Percentiles rank a stretch among this genome's conserved stretches.
phyloP scores from a whole-genome alignment of 2,113 vertebrate species.

The Macheiramphus alcinus region DNA sequence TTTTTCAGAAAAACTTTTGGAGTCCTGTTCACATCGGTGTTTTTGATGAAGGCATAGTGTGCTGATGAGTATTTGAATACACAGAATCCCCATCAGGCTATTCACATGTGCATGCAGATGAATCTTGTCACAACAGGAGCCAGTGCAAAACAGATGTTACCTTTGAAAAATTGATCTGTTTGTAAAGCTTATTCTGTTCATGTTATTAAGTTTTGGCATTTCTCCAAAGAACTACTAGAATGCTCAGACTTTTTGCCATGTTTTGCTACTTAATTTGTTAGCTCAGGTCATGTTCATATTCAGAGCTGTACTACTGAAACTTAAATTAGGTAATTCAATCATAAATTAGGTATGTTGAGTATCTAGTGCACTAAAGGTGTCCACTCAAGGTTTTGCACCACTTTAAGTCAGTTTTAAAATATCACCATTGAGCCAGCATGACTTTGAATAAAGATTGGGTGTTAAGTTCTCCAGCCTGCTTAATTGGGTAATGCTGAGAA shows the following conservation, averaged over 20 bases:
- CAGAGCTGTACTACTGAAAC: not conserved
- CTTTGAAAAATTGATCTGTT: not conserved
- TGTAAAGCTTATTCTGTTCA: not conserved
- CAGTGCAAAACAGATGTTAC: not conserved
- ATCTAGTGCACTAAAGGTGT: not conserved
- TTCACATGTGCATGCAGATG: not conserved
- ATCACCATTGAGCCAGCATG: not conserved
- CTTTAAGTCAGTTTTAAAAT: not conserved
- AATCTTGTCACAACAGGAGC: not conserved
- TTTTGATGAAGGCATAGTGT: not conserved
- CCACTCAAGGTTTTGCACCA: not conserved
- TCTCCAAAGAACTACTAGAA: not conserved
- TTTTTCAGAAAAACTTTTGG: not conserved
- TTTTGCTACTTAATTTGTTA: not conserved
- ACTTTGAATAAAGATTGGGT: not conserved
- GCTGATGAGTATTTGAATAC: not conserved
- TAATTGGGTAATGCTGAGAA: not conserved
- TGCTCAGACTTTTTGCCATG: not conserved
- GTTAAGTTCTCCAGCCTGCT: not conserved
- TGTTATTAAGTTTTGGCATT: not conserved
- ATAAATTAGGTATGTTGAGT: not conserved
- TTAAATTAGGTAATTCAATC: not conserved
- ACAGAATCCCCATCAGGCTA: not conserved
- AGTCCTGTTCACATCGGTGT: not conserved
- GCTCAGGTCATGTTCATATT: not conserved